Percentiles rank a stretch among this genome's conserved stretches.
phyloP scores from a whole-genome alignment of 2,113 vertebrate species.

The Mesitornis unicolor region DNA sequence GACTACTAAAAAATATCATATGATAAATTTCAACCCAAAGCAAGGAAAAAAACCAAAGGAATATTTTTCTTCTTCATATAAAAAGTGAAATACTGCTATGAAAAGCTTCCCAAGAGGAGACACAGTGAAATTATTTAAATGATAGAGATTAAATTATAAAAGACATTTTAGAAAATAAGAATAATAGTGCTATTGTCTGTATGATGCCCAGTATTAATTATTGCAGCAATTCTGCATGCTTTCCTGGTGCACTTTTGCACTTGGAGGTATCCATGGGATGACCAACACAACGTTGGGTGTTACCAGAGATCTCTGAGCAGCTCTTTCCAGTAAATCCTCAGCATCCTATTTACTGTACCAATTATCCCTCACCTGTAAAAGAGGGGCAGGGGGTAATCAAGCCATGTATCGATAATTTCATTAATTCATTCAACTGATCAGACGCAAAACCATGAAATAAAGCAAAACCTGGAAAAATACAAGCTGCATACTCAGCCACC shows the following conservation, averaged over 20 bases:
- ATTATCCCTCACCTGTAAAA: not conserved
- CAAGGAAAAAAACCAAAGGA: not conserved
- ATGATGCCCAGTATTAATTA: not conserved
- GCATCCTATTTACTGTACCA: not conserved
- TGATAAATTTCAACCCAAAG: not conserved
- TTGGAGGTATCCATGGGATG: not conserved
- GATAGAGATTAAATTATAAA: not conserved
- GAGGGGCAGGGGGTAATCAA: not conserved
- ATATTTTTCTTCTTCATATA: not conserved
- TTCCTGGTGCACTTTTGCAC: not conserved
- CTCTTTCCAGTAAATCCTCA: not conserved
- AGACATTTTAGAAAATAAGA: not conserved
- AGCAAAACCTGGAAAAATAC: not conserved
- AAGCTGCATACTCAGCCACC: not conserved
- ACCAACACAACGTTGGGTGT: not conserved
- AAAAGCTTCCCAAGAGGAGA: not conserved
- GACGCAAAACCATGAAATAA: not conserved
- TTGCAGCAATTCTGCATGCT: not conserved
- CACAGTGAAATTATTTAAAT: not conserved
- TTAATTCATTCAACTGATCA: not conserved
- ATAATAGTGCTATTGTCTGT: not conserved
- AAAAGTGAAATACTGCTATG: not conserved
- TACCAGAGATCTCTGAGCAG: not conserved
- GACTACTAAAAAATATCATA: not conserved
- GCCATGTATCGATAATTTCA: not conserved